These are phyloP conservation scores for Eupithecia abbreviata DNA, from an alignment of 2,888 invertebrate genomes.

Conservation along the genomic window DNA sequence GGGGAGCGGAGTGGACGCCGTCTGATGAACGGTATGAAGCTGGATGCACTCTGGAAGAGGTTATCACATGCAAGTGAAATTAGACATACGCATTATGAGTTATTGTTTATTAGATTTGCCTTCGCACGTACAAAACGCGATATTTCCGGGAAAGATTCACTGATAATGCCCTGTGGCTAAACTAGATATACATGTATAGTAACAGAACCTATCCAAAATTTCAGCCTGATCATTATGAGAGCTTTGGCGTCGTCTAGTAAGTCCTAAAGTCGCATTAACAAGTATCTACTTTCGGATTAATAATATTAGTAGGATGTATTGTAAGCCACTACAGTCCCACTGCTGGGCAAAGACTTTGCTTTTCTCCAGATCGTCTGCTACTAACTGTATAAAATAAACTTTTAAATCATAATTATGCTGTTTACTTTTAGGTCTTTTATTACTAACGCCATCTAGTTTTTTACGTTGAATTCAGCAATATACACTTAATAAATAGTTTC, in stretches of 20 bases:
- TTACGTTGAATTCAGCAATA: neutral
- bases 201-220: neutral
- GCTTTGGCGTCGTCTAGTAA: neutral
- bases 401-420: neutral
- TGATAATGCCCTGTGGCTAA: neutral
- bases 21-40: slow-evolving; percentile 59
- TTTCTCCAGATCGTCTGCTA: neutral
- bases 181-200: neutral
- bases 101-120: neutral
- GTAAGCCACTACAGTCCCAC: neutral
- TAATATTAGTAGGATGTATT: neutral
- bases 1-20: slow-evolving; percentile 64
- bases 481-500: neutral
- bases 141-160: neutral
- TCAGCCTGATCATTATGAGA: neutral
- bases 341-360: neutral
- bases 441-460: neutral
- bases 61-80: neutral
- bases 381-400: neutral
- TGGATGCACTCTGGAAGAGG: slow-evolving; percentile 64
- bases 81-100: neutral
- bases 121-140: neutral
- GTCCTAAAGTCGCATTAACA: neutral
- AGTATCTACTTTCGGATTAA: neutral
- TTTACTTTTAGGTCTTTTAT: neutral